Evolutionary conservation across 2,888 invertebrate genomes (phyloP), one percentile per base, ranked within the genome.

Genomic region (Noctua janthe): DNA sequence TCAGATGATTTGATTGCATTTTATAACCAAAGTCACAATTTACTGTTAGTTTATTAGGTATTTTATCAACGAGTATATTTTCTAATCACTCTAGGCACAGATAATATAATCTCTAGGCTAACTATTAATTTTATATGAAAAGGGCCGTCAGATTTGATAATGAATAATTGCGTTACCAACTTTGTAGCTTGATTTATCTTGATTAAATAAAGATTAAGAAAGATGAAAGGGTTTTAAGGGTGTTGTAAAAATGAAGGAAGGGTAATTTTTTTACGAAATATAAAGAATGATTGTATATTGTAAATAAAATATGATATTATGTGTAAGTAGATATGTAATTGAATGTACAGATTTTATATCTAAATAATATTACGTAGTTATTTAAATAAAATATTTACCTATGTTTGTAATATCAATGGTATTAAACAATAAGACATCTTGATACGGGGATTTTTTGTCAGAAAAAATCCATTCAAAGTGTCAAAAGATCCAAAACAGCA

Each of bases 231-330:
- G 17, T 66, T 66, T 73, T 59, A 11, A 69, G 62, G 39, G 67
- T 72, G 39, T 43, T 75, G 47, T 70, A 54, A 70, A 59, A 54
- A 43, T 56, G 29, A 80, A n/a, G 2, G 23, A 81, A 69, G 51
- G 39, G 43, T 49, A 73, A 75, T 59, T 51, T 62, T 74, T 66
- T 76, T 62, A 78, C 62, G 39, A 66, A 81, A 69, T 59, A n/a
- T 80, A 23, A 62, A 2, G 5, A 54, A 82, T 54, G 15, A 62
- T 69, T 70, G 73, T 83, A 66, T 56, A 84, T 67, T 85, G 75
- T 84, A 85, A 85, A 78, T 81, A 81, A 49, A 81, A 69, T 81
- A 76, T 69, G 64, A 62, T 84, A 71, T 67, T 75, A 72, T 51
- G 17, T 71, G 7, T 72, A 78, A 54, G 72, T 75, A 85, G 56